A percentile compares a stretch with the other conserved stretches of the same genome.
Evolutionary conservation across 1,140 invertebrate genomes (phyloP).

Genomic region (Orius insidiosus): DNA sequence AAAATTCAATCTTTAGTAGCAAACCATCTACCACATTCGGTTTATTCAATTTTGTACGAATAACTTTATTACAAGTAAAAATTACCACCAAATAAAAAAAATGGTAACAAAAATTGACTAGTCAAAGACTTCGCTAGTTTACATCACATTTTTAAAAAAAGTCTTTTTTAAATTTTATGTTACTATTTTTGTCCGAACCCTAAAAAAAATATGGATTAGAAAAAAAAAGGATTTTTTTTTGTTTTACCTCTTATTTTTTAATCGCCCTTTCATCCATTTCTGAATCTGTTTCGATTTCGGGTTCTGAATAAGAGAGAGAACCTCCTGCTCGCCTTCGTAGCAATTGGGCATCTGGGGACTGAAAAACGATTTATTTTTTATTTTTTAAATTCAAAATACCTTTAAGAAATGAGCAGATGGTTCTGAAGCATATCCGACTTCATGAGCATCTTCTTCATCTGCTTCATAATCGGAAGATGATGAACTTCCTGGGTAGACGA

Average conservation of each 20-base stretch:
- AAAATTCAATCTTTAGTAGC: conserved; percentile 57
- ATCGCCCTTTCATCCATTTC: conserved; percentile 7
- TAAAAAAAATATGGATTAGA: too few species aligned
- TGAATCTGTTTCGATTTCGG: conserved; percentile 40
- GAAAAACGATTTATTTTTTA: not conserved
- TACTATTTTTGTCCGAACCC: too few species aligned
- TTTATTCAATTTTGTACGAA: conserved; percentile 49
- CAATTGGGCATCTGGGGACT: not conserved
- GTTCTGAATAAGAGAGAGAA: conserved; percentile 49
- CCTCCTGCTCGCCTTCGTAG: conserved; percentile 18
- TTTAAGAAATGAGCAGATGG: conserved; percentile 42
- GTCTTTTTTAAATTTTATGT: too few species aligned
- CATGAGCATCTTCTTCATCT: conserved; percentile 51
- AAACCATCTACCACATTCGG: conserved; percentile 55
- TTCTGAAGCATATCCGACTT: conserved; percentile 70
- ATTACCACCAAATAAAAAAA: too few species aligned
- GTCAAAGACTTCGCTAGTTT: too few species aligned
- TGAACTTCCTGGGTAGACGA: conserved; percentile 6
- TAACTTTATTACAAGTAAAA: not conserved
- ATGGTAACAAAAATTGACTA: too few species aligned
- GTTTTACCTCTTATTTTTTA: not conserved
- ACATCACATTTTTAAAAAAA: too few species aligned
- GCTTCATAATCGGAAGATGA: conserved; percentile 35
- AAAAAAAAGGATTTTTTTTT: too few species aligned
- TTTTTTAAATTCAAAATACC: conserved; percentile 21